These are phyloP conservation scores for Hemichromis elongatus DNA, from an alignment of 2,113 vertebrate genomes.

Conservation along the genomic window DNA sequence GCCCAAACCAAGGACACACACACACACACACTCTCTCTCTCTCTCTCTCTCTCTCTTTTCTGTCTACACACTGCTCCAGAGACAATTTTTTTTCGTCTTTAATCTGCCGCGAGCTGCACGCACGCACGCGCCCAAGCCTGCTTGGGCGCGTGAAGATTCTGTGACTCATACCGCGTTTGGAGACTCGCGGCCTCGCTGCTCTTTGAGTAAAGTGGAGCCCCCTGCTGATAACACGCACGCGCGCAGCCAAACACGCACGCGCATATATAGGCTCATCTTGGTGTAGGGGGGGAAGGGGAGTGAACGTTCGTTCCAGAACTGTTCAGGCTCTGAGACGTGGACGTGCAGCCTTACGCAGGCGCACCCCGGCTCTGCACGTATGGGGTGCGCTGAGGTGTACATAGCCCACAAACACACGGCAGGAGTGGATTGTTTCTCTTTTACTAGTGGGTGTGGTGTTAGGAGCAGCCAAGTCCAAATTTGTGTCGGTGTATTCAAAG, in stretches of 20 bases:
- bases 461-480: background rate
- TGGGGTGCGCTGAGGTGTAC: background rate
- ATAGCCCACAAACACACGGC: background rate
- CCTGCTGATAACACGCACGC: slow-evolving; percentile 18
- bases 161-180: slow-evolving; percentile 53
- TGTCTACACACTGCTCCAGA: background rate
- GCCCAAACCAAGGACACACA: slow-evolving; percentile 17
- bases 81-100: background rate
- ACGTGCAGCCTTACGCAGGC: background rate
- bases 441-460: slow-evolving; percentile 10
- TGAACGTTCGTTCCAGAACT: background rate
- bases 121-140: background rate
- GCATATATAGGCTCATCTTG: background rate
- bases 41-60: background rate
- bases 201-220: slow-evolving; percentile 29
- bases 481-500: background rate
- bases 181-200: slow-evolving; percentile 21
- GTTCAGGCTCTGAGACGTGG: background rate
- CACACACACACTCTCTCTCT: background rate
- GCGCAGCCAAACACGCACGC: background rate
- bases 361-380: background rate
- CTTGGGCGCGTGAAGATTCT: slow-evolving; percentile 16
- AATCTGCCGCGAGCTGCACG: background rate
- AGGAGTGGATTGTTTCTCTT: background rate
- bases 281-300: background rate